Evolutionary conservation across 2,888 invertebrate genomes (phyloP), one percentile per base, ranked within the genome.

Genomic region (Dryocosmus kuriphilus): DNA sequence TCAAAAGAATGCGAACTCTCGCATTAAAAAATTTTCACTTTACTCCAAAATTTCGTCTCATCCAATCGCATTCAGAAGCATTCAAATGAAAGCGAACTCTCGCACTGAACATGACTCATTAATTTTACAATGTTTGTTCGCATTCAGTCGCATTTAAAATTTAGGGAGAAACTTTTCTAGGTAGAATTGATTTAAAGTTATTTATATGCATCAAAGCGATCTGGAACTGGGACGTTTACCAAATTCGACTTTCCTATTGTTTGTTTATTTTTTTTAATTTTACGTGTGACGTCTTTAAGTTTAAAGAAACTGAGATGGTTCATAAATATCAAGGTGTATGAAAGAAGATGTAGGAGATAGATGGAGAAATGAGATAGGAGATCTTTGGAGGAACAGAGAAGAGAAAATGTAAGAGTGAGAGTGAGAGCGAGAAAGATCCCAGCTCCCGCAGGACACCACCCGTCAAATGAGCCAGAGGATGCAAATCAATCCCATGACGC

Each of bases 401-500:
- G 75, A 60, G 62, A 46, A n/a, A 41, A 75, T 74, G 55, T 61
- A 61, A 7, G 57, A n/a, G 71, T 14, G 38, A 22, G 46, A 62
- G 60, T 24, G 57, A 19, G 57, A 24, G 57, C 24, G 32, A 75
- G 38, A 55, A 35, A 71, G 76, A 77, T 61, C 73, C 65, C 75
- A 27, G 67, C 19, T 87, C 90, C 88, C 89, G 76, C 46, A 83
- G 87, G 89, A 89, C 85, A 82, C 86, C 86, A 88, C 88, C 89
- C 86, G 78, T 87, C 86, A 89, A 90, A 90, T 90, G 88, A 90
- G 89, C 89, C 87, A 85, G 87, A 86, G 89, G 88, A 90, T 90
- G 90, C 90, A 90, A 90, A 90, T 90, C 90, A 90, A 90, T 89
- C 89, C 90, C 88, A 85, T 82, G 87, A 85, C 86, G 86, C 88